Percentiles rank a stretch among this genome's conserved stretches.
Evolutionary conservation across 1,140 invertebrate species (phyloP).

Genomic region (Drosophila willistoni): DNA sequence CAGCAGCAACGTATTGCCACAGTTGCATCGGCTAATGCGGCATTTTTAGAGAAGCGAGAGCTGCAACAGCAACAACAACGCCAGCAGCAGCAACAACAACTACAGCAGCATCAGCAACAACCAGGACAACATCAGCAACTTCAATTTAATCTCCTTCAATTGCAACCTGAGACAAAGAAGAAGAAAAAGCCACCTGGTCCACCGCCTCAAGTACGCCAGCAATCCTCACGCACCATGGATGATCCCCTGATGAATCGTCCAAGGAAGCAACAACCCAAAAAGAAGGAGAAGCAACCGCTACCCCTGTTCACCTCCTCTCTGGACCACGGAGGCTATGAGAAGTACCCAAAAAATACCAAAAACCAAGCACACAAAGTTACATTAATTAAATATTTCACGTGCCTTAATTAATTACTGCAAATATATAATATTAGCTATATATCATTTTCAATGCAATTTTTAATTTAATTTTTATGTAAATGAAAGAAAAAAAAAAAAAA

Average conservation of each 20-base stretch:
- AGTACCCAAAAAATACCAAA: slow-evolving; percentile 52
- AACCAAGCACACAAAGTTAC: slow-evolving; percentile 7
- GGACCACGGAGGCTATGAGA: slow-evolving; percentile 63
- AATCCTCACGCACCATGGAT: slow-evolving; percentile 75
- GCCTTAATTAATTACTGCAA: slow-evolving; percentile 11
- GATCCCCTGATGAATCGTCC: slow-evolving; percentile 78
- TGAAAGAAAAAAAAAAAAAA: neutral
- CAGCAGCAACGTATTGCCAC: slow-evolving; percentile 76
- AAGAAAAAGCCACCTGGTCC: slow-evolving; percentile 77
- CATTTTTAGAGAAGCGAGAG: slow-evolving; percentile 61
- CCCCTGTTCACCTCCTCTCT: slow-evolving; percentile 2
- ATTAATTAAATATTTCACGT: slow-evolving; percentile 16
- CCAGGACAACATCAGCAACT: slow-evolving; percentile 32
- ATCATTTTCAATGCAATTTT: slow-evolving; percentile 1
- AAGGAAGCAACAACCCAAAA: slow-evolving; percentile 52
- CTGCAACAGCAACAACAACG: slow-evolving; percentile 39
- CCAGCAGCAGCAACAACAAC: slow-evolving; percentile 37
- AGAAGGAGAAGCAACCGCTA: slow-evolving; percentile 59
- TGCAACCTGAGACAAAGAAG: slow-evolving; percentile 64
- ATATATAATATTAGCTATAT: neutral
- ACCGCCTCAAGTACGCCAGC: slow-evolving; percentile 66
- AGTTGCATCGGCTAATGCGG: slow-evolving; percentile 72
- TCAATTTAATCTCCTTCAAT: slow-evolving; percentile 34
- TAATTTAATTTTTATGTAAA: slow-evolving; percentile 9
- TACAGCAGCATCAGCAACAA: slow-evolving; percentile 34